phyloP scores from a whole-genome alignment of 2,797 vertebrate species.

The Neopelma chrysocephalum region DNA sequence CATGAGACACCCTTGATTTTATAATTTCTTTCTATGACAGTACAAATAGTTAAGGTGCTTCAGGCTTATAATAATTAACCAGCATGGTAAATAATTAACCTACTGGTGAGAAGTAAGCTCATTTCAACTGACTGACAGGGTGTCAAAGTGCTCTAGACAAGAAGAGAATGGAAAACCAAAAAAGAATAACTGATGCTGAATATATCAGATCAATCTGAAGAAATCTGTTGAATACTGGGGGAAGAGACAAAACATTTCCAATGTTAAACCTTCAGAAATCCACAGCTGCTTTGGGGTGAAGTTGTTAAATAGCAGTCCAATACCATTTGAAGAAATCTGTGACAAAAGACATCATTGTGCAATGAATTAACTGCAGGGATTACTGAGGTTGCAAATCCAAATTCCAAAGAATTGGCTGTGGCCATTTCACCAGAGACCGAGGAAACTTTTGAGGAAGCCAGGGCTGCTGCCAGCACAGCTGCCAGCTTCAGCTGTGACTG shows the following conservation, averaged over 20 bases:
- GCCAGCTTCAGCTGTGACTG: background rate
- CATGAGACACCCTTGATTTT: background rate
- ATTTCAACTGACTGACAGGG: background rate
- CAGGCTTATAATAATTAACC: background rate
- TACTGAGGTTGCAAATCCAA: background rate
- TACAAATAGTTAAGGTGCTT: background rate
- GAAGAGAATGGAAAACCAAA: background rate
- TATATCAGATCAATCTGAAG: background rate
- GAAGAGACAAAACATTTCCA: background rate
- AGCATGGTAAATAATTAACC: constrained; percentile 12
- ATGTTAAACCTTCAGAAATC: background rate
- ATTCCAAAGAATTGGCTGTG: background rate
- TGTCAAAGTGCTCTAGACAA: background rate
- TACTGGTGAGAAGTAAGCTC: background rate
- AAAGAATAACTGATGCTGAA: background rate
- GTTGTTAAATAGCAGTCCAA: background rate
- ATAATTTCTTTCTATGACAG: background rate
- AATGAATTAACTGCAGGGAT: background rate
- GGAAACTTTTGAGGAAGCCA: background rate
- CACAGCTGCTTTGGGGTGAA: background rate
- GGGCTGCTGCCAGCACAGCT: background rate
- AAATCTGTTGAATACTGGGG: background rate
- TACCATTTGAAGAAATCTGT: background rate
- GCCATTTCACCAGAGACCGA: background rate
- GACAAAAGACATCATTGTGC: background rate